Base-by-base conservation (phyloP, 2,797 vertebrate genomes). In the Oreochromis grahami region DNA sequence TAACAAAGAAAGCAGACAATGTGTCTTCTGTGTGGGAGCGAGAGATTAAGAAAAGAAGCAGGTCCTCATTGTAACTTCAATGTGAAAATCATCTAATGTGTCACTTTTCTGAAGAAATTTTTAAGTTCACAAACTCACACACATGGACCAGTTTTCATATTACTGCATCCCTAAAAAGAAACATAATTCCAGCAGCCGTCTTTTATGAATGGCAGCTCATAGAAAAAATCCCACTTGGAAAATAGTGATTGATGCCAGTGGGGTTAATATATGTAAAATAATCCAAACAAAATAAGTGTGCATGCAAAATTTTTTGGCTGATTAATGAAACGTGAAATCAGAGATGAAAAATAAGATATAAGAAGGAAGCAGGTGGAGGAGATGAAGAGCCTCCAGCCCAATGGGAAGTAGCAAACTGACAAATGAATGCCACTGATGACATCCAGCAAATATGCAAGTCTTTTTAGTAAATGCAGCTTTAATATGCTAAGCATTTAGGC, bases 71-170 rank as follows among this genome's bases (percentile, higher is more conserved):
- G n/a, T 41, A 65, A 41, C 11, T 65, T 65, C 3, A 26, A 26
- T 26, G 26, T 26, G 26, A 26, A 26, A 26, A 26, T 26, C 26
- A 26, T 26, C 26, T 26, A 26, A 26, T 26, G 26, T 26, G 26
- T 26, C 26, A 26, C 26, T 26, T 26, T 26, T 26, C 26, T 26
- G 26, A 26, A 26, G 26, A 26, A 0, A 21, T 7, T 17, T 43
- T 70, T 26, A 70, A 70, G 41, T 70, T 45, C 65, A 45, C 3
- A 70, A 70, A 45, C 11, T 26, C 41, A 43, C 65, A 70, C 41
- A 70, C 41, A 43, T 70, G 65, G 21, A 26, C 14, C 21, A 26
- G 9, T 70, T 70, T 45, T 2, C 14, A 21, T 45, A 45, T 10
- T 0, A 45, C 24, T 72, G 8, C 5, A 70, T 17, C 7, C 14